Conservation (phyloP, 1,140 invertebrate genomes). For the Solenopsis invicta region DNA sequence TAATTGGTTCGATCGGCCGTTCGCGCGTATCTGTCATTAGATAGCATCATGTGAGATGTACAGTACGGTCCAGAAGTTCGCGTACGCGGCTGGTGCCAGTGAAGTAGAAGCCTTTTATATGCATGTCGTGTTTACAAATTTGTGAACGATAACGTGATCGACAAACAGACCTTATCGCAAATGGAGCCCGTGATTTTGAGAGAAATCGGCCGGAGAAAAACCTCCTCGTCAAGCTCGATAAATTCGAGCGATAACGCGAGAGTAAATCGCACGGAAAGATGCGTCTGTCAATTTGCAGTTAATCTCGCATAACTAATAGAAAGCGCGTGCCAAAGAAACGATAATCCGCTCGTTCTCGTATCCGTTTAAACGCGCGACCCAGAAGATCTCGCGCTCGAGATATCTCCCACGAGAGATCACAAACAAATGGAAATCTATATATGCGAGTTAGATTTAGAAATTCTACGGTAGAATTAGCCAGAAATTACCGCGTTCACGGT, state of each 20-base stretch:
- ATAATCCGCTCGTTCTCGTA: not conserved
- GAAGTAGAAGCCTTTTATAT: not conserved
- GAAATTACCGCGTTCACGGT: conserved; percentile 41
- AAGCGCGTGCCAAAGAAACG: conserved; percentile 46
- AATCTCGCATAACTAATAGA: conserved; percentile 40
- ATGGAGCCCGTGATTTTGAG: not conserved
- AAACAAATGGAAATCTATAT: not conserved
- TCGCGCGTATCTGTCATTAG: conserved; percentile 47
- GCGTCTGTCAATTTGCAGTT: conserved; percentile 35
- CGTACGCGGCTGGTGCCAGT: not conserved
- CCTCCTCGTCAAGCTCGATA: not conserved
- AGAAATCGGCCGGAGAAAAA: not conserved
- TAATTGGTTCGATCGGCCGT: conserved; percentile 52
- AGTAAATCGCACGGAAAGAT: not conserved
- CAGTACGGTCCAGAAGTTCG: not conserved
- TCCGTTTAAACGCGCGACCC: conserved; percentile 22
- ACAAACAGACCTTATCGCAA: conserved; percentile 12
- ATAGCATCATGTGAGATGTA: conserved; percentile 46
- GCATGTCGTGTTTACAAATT: not conserved
- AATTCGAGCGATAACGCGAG: not conserved
- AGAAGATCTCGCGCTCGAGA: conserved; percentile 1
- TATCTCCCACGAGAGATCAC: not conserved
- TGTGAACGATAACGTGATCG: not conserved
- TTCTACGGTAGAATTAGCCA: not conserved
- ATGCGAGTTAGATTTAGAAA: not conserved